phyloP scores from a whole-genome alignment of 2,113 vertebrate genomes.

The Vicugna pacos region DNA sequence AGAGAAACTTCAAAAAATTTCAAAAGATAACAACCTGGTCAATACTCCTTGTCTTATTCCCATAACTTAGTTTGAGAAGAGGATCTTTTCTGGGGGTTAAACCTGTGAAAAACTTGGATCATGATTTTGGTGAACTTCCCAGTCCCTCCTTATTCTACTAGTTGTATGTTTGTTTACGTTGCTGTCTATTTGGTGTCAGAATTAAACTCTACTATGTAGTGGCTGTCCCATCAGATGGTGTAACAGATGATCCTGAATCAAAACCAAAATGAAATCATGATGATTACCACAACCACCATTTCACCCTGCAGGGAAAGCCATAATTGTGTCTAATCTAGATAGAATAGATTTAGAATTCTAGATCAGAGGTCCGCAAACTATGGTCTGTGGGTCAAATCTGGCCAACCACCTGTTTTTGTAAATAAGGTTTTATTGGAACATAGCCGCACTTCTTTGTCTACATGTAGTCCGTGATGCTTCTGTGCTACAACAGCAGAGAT shows the following conservation, averaged over 20 bases:
- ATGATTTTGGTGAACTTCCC: not conserved
- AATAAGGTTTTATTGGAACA: conserved; percentile 8
- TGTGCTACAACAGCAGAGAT: not conserved
- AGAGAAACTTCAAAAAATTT: not conserved
- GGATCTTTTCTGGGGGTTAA: not conserved
- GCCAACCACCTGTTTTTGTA: not conserved
- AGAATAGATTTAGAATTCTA: not conserved
- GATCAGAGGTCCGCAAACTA: not conserved
- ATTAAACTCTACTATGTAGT: not conserved
- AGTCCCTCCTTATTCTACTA: not conserved
- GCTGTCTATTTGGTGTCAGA: not conserved
- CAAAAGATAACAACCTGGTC: not conserved
- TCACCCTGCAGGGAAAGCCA: not conserved
- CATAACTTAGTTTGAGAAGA: not conserved
- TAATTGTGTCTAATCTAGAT: not conserved
- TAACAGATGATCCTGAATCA: not conserved
- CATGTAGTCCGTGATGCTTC: not conserved
- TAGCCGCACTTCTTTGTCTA: not conserved
- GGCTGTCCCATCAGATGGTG: not conserved
- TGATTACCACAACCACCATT: not conserved
- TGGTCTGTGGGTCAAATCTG: not conserved
- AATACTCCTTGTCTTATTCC: not conserved
- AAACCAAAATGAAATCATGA: not conserved
- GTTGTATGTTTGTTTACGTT: not conserved
- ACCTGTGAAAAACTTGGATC: not conserved